phyloP scores from a whole-genome alignment of 2,797 vertebrate species.

The Cheirogaleus major region DNA sequence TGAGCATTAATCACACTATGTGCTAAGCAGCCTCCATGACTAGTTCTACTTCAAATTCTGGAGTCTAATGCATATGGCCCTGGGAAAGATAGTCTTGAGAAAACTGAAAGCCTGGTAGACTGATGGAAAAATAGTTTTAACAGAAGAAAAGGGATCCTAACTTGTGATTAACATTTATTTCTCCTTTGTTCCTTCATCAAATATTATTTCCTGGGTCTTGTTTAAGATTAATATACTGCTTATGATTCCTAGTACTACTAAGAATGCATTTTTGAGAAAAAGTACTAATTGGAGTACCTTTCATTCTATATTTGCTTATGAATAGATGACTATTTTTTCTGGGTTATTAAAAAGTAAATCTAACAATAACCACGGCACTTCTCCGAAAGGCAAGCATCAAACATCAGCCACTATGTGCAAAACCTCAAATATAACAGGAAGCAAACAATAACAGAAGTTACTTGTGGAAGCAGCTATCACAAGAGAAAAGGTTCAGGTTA shows the following conservation, averaged over 20 bases:
- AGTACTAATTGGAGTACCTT: neutral
- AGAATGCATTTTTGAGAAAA: slow-evolving; percentile 9
- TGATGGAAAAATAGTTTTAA: neutral
- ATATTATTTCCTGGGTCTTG: neutral
- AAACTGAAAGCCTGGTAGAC: neutral
- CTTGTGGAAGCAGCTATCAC: neutral
- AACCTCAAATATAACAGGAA: neutral
- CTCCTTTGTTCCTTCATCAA: neutral
- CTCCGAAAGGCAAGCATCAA: neutral
- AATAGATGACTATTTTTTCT: neutral
- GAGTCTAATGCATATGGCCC: neutral
- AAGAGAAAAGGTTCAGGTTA: neutral
- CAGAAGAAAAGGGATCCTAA: neutral
- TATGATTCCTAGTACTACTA: neutral
- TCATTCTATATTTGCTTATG: neutral
- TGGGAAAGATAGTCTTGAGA: neutral
- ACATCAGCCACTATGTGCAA: neutral
- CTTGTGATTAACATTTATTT: neutral
- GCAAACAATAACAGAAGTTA: neutral
- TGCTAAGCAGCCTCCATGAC: neutral
- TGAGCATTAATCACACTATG: neutral
- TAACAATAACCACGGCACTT: neutral
- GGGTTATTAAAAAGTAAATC: neutral
- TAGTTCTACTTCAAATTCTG: neutral
- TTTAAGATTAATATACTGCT: neutral